Conservation (phyloP, 2,888 invertebrate genomes). For the Eupithecia inturbata region DNA sequence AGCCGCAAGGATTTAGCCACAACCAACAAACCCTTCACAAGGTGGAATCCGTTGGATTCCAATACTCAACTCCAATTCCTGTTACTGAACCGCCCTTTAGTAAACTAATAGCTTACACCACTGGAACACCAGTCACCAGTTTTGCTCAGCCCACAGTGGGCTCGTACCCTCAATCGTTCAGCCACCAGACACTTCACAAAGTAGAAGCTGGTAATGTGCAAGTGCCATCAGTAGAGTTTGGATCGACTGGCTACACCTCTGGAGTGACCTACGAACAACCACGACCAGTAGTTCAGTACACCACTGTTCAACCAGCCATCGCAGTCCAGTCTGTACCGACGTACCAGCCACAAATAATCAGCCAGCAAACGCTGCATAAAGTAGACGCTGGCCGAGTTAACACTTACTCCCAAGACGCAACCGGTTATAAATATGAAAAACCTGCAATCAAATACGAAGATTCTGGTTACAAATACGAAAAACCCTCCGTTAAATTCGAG, state of each 20-base stretch:
- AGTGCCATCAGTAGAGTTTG: conserved; percentile 50
- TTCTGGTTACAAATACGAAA: conserved; percentile 53
- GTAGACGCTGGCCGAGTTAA: conserved; percentile 64
- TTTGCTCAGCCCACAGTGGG: conserved; percentile 62
- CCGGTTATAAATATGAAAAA: conserved; percentile 63
- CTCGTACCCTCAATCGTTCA: conserved; percentile 64
- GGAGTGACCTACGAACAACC: conserved; percentile 53
- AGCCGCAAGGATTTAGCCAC: conserved; percentile 67
- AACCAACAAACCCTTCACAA: conserved; percentile 70
- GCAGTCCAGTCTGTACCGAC: conserved; percentile 61
- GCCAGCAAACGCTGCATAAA: conserved; percentile 67
- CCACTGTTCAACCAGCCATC: conserved; percentile 60
- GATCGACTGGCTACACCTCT: conserved; percentile 50
- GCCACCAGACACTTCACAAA: conserved; percentile 68
- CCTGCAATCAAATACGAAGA: conserved; percentile 60
- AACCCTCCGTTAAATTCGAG: conserved; percentile 59
- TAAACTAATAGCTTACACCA: conserved; percentile 74
- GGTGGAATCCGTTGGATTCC: conserved; percentile 60
- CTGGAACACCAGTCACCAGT: conserved; percentile 65
- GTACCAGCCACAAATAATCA: conserved; percentile 65
- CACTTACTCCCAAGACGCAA: conserved; percentile 53
- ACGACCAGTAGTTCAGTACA: conserved; percentile 52
- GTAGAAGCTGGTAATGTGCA: conserved; percentile 57
- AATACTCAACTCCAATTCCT: conserved; percentile 66
- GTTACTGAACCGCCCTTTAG: conserved; percentile 73